Conservation (phyloP, 1,140 invertebrate genomes). For the Procambarus clarkii region DNA sequence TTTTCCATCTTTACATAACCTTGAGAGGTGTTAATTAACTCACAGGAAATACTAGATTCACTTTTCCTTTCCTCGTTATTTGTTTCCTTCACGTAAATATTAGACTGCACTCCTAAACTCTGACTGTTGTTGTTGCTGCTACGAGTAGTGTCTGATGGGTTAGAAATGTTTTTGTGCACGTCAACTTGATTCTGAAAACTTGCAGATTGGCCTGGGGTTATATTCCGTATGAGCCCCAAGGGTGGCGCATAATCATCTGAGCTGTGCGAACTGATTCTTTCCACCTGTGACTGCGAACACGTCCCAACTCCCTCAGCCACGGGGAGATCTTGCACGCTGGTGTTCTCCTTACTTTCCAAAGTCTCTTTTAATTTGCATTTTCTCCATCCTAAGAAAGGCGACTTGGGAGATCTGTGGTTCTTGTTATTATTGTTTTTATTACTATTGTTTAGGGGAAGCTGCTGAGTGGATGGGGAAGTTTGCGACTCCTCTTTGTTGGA, state of each 20-base stretch:
- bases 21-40: background rate
- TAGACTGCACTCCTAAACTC: background rate
- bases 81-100: background rate
- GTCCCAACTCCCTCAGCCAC: background rate
- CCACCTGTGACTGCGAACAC: constrained; percentile 32
- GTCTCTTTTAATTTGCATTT: constrained; percentile 24
- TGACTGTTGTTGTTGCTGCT: background rate
- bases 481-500: background rate
- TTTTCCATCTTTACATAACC: background rate
- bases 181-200: background rate
- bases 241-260: background rate
- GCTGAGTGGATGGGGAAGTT: background rate
- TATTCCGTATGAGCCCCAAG: background rate
- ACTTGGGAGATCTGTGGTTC: constrained; percentile 19
- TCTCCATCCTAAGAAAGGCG: constrained; percentile 46
- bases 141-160: background rate
- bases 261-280: constrained; percentile 24
- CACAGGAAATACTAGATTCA: background rate
- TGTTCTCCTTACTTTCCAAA: background rate
- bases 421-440: background rate
- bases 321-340: background rate
- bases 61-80: background rate
- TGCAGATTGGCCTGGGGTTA: background rate
- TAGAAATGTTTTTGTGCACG: background rate
- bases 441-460: background rate